These are phyloP conservation scores for Zosterops hypoxanthus DNA, from an alignment of 2,113 vertebrate species.

Conservation along the genomic window DNA sequence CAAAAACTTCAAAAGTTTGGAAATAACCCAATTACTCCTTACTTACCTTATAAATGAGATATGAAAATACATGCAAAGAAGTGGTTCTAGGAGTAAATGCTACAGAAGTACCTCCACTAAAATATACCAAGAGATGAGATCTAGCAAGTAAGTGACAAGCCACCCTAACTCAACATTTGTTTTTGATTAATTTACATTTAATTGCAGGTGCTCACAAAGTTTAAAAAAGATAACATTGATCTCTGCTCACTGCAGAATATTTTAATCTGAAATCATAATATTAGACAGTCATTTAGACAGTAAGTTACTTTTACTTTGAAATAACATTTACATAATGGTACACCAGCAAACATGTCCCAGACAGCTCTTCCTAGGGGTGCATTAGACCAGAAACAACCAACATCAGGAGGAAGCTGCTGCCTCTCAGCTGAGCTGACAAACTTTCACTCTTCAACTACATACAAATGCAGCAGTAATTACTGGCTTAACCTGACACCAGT, in stretches of 20 bases:
- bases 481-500: background rate
- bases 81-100: background rate
- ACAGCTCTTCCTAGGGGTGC: background rate
- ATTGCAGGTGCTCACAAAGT: background rate
- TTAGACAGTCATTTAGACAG: background rate
- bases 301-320: background rate
- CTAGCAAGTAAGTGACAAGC: background rate
- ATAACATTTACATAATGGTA: background rate
- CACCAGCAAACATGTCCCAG: background rate
- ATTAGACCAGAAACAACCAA: background rate
- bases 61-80: conserved; percentile 2
- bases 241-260: background rate
- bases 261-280: background rate
- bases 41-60: background rate
- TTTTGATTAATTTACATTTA: background rate
- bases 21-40: background rate
- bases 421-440: background rate
- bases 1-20: background rate
- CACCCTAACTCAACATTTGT: background rate
- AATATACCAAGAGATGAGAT: background rate
- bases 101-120: background rate
- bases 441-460: background rate
- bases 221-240: background rate
- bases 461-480: background rate
- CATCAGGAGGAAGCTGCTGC: background rate